Evolutionary conservation across 2,888 invertebrate genomes (phyloP).

Genomic region (Tupiocoris notatus): DNA sequence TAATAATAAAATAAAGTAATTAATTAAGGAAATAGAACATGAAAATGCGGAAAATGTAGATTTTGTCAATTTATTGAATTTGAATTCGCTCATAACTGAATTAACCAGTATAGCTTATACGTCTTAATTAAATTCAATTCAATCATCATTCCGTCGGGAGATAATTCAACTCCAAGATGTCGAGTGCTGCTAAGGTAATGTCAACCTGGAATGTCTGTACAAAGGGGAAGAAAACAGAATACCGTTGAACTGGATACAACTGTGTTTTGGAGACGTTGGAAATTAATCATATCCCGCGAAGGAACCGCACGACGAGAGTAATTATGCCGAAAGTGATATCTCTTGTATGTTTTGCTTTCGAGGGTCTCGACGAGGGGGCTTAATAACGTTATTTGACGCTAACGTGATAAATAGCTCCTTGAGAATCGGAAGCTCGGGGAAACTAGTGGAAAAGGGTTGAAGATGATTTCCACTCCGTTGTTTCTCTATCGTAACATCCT

Average conservation of each 20-base stretch:
- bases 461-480: background rate
- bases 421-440: background rate
- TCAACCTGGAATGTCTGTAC: background rate
- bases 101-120: too few relatives aligned
- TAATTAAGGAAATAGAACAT: too few relatives aligned
- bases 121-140: background rate
- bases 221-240: background rate
- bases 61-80: too few relatives aligned
- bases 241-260: background rate
- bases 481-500: background rate
- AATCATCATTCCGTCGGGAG: too few relatives aligned
- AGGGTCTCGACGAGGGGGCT: background rate
- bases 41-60: too few relatives aligned
- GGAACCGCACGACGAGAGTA: constrained; percentile 12
- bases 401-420: constrained; percentile 25
- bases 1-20: too few relatives aligned
- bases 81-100: too few relatives aligned
- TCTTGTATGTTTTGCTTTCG: constrained; percentile 29
- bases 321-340: constrained; percentile 35
- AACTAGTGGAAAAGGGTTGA: background rate
- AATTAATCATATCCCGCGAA: constrained; percentile 28
- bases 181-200: background rate
- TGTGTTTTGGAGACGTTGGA: background rate
- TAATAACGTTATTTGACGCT: constrained; percentile 32
- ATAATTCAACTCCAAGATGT: too few relatives aligned